phyloP scores from a whole-genome alignment of 2,888 invertebrate genomes.

The Torymus tubicola region DNA sequence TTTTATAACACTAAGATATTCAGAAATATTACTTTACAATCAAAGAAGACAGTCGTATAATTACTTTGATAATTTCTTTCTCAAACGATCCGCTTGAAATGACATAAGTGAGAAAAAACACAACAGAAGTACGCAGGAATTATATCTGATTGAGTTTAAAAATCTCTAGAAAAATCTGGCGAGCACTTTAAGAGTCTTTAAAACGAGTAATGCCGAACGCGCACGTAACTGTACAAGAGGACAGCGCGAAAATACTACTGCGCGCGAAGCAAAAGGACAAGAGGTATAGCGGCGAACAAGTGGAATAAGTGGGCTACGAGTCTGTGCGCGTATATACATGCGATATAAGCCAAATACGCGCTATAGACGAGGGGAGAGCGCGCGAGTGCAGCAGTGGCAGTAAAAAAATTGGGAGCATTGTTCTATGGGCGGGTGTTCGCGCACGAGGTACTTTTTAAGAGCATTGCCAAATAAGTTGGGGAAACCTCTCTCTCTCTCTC shows the following conservation, averaged over 20 bases:
- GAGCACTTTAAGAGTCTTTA: slow-evolving; percentile 32
- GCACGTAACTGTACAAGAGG: background rate
- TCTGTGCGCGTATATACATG: background rate
- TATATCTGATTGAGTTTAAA: slow-evolving; percentile 42
- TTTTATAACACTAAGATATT: too few relatives aligned
- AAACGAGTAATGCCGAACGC: slow-evolving; percentile 42
- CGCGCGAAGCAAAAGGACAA: background rate
- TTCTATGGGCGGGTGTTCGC: background rate
- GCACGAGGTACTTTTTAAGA: slow-evolving; percentile 49
- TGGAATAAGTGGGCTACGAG: background rate
- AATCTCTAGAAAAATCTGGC: slow-evolving; percentile 26
- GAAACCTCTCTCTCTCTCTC: slow-evolving; percentile 29
- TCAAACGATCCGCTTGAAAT: background rate
- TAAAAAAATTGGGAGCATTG: slow-evolving; percentile 49
- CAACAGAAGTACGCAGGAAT: background rate
- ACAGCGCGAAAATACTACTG: slow-evolving; percentile 17
- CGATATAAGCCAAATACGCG: slow-evolving; percentile 45
- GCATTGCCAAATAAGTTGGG: slow-evolving; percentile 58
- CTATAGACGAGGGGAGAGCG: slow-evolving; percentile 12
- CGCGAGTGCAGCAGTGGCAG: slow-evolving; percentile 3
- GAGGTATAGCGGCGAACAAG: background rate
- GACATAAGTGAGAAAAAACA: background rate
- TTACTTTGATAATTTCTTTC: too few relatives aligned
- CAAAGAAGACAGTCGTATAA: too few relatives aligned
- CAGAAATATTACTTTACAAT: too few relatives aligned